phyloP scores from a whole-genome alignment of 2,113 vertebrate genomes.

The Callorhinus ursinus region DNA sequence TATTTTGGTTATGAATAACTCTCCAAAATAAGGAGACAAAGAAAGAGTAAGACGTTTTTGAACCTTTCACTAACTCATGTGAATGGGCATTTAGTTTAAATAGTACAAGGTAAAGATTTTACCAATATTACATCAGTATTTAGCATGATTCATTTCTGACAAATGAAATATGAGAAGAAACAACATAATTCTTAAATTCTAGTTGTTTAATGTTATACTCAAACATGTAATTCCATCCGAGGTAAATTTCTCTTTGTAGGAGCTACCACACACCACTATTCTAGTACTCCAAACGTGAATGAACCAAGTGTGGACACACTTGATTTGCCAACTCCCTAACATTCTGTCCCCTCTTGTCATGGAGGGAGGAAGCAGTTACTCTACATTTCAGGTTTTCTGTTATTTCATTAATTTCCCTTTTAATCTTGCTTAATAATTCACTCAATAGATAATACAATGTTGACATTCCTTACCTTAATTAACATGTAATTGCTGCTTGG shows the following conservation, averaged over 20 bases:
- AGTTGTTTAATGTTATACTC: not conserved
- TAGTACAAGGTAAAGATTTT: not conserved
- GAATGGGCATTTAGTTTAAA: not conserved
- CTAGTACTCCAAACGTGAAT: not conserved
- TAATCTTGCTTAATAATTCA: not conserved
- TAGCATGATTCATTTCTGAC: not conserved
- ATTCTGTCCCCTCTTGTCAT: not conserved
- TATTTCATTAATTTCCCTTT: slow-evolving; percentile 24
- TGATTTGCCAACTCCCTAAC: not conserved
- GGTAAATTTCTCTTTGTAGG: not conserved
- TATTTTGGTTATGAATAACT: slow-evolving; percentile 71
- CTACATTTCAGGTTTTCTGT: not conserved
- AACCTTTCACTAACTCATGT: not conserved
- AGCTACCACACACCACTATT: not conserved
- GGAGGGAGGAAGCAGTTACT: not conserved
- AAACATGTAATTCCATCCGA: not conserved
- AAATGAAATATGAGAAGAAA: not conserved
- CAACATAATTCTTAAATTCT: not conserved
- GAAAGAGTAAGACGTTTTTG: not conserved
- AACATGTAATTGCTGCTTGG: not conserved
- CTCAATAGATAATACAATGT: not conserved
- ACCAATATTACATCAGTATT: not conserved
- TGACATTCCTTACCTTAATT: not conserved
- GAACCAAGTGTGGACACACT: not conserved
- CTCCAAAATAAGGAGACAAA: not conserved